phyloP scores from a whole-genome alignment of 2,888 invertebrate genomes.

The Aspidiotus destructor region DNA sequence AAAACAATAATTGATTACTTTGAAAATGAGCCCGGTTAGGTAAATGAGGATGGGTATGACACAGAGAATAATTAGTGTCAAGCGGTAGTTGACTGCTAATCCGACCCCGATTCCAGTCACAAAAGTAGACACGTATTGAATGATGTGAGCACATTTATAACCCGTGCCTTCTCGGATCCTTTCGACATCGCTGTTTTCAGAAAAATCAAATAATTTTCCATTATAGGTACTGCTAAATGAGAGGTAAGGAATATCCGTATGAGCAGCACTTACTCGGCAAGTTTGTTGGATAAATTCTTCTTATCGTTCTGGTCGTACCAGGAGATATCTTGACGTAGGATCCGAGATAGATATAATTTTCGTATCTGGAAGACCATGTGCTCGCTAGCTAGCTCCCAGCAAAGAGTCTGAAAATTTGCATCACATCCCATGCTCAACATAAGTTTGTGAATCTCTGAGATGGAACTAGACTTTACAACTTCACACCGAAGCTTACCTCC shows the following conservation, averaged over 20 bases:
- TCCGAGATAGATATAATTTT: conserved; percentile 41
- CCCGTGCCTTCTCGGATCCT: too few relatives aligned
- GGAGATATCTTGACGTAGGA: conserved; percentile 42
- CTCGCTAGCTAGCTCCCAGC: conserved; percentile 41
- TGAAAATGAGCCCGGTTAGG: conserved; percentile 64
- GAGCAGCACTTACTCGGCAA: conserved; percentile 43
- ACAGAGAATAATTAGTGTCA: neutral
- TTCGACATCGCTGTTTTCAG: too few relatives aligned
- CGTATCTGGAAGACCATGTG: conserved; percentile 42
- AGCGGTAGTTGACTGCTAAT: neutral
- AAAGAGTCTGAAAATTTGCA: conserved; percentile 40
- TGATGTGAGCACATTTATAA: too few relatives aligned
- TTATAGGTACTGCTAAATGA: neutral
- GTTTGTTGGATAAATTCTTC: conserved; percentile 44
- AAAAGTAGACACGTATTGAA: too few relatives aligned
- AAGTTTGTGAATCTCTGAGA: neutral
- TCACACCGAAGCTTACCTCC: conserved; percentile 11
- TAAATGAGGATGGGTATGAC: conserved; percentile 64
- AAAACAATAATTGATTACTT: too few relatives aligned
- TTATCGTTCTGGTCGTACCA: conserved; percentile 44
- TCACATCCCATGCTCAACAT: too few relatives aligned
- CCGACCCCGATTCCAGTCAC: too few relatives aligned
- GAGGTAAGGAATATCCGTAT: neutral
- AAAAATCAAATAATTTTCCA: too few relatives aligned
- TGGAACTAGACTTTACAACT: neutral